Conservation (phyloP, 2,113 vertebrate species). For the Aldabrachelys gigantea region DNA sequence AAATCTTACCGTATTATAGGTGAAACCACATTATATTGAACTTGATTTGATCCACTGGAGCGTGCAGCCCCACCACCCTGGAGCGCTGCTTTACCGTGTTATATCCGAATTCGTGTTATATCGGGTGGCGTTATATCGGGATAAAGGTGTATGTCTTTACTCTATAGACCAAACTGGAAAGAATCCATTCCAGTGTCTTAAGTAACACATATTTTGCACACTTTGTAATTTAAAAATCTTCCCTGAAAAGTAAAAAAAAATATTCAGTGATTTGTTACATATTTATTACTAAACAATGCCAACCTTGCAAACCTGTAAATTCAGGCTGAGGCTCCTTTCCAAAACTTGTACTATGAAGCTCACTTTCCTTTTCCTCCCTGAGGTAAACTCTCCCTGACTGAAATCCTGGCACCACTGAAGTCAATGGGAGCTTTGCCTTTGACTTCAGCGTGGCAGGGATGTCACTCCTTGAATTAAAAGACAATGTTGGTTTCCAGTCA, state of each 20-base stretch:
- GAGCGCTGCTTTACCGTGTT: too few species aligned
- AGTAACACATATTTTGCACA: conserved; percentile 21
- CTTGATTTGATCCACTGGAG: too few species aligned
- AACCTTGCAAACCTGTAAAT: not conserved
- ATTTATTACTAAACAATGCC: conserved; percentile 33
- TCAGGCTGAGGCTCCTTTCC: not conserved
- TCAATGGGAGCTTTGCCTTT: not conserved
- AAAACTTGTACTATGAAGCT: not conserved
- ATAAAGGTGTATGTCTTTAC: not conserved
- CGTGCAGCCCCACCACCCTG: too few species aligned
- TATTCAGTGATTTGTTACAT: conserved; percentile 26
- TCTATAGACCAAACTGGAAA: conserved; percentile 14
- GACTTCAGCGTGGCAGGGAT: not conserved
- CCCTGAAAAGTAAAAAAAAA: conserved; percentile 32
- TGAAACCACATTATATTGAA: too few species aligned
- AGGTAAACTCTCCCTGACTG: not conserved
- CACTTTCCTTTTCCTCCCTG: not conserved
- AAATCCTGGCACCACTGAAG: not conserved
- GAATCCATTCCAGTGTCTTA: conserved; percentile 18
- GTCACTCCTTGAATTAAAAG: not conserved
- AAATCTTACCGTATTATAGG: too few species aligned
- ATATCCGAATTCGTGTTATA: too few species aligned
- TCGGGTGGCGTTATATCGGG: too few species aligned
- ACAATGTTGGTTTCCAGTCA: not conserved
- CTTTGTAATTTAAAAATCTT: conserved; percentile 20